phyloP scores from a whole-genome alignment of 2,113 vertebrate genomes.

The Ivindomyrus marchei region DNA sequence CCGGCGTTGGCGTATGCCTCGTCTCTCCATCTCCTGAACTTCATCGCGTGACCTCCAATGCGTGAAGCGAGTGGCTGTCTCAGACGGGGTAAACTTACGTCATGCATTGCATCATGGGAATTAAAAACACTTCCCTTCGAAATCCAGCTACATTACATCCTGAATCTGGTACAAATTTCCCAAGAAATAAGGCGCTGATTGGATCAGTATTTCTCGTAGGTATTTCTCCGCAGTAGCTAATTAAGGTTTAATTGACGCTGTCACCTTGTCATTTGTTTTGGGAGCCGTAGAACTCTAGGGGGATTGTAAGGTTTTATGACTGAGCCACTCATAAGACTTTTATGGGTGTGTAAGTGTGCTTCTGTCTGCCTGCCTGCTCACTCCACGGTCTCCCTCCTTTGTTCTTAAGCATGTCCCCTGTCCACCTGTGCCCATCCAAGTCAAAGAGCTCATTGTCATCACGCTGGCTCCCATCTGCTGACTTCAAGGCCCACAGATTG shows the following conservation, averaged over 20 bases:
- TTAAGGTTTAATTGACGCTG: neutral
- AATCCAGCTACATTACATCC: neutral
- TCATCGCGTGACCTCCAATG: neutral
- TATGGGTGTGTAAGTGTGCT: neutral
- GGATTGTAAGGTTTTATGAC: neutral
- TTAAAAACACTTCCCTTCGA: neutral
- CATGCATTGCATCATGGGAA: neutral
- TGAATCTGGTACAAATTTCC: neutral
- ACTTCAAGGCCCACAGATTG: slow-evolving; percentile 43
- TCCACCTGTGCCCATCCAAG: slow-evolving; percentile 55
- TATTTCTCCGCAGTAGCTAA: neutral
- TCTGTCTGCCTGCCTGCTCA: slow-evolving; percentile 1
- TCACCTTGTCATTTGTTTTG: neutral
- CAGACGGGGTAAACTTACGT: neutral
- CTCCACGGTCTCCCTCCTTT: slow-evolving; percentile 28
- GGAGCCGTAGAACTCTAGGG: neutral
- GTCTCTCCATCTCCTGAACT: neutral
- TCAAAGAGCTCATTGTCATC: slow-evolving; percentile 54
- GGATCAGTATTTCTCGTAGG: neutral
- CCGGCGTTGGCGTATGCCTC: neutral
- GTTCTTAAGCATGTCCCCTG: slow-evolving; percentile 54
- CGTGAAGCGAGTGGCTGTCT: neutral
- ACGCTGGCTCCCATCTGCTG: slow-evolving; percentile 59
- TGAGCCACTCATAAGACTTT: neutral
- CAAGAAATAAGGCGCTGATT: neutral